Evolutionary conservation across 1,140 invertebrate genomes (phyloP), one percentile per base, ranked within the genome.

Genomic region (Nasonia longicornis): DNA sequence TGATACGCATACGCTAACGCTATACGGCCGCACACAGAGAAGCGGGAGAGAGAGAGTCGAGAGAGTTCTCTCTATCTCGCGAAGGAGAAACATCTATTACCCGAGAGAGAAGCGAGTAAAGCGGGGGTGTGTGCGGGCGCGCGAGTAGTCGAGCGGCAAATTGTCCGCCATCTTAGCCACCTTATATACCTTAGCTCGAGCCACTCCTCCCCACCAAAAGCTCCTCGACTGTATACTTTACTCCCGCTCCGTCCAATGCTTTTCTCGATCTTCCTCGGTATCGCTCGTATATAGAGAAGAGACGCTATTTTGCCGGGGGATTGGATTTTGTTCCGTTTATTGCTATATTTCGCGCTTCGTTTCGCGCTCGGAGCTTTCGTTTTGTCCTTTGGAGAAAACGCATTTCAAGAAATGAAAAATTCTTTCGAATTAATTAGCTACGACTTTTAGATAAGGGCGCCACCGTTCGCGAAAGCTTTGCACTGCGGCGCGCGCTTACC

Each of bases 131-230:
- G 88, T 88, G 86, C 26, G 26, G 71, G 31, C 14, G 83, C 86
- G 87, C 89, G 88, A 88, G 90, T 90, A 91, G 90, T 91, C 89
- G 89, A 91, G 89, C 89, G 89, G 90, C 89, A 91, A 91, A 91
- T 91, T 91, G 90, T 90, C 89, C 89, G 90, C 90, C 90, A 91
- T 91, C 89, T 91, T 91, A 91, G 86, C 89, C 87, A 90, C 89
- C 89, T 90, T 77, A 77, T 90, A 90, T 90, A 88, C 89, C 88
- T 89, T 89, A 45, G 22, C 63, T 58, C 42, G 38, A 58, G 52
- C 14, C 12, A 69, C 45, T 88, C 85, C 86, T 88, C 20, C 42
- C 26, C 66, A 58, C 86, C 86, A 6, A n/a, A 58, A 58, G 20
- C 52, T 58, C 16, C 52, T 58, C 16, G 16, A 58, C 45, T 48